These are phyloP conservation scores for Alouatta palliata DNA, from an alignment of 2,113 vertebrate genomes.

Conservation along the genomic window DNA sequence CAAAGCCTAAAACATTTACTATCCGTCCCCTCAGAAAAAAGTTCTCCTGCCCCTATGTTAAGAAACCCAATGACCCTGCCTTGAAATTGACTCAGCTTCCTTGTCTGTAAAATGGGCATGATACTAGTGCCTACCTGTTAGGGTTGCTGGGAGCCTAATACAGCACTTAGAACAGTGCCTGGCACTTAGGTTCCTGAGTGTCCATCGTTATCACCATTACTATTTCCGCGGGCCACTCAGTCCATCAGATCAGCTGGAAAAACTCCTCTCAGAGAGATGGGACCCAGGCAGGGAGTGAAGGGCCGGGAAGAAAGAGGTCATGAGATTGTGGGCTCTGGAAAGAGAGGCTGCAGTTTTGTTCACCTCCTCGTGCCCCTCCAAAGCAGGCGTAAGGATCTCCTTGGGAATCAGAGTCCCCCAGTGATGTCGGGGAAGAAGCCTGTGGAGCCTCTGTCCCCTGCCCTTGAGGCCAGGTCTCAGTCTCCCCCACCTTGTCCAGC, in stretches of 20 bases:
- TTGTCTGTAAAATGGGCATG: background rate
- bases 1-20: background rate
- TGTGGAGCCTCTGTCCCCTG: background rate
- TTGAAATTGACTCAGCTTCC: background rate
- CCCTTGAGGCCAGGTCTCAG: background rate
- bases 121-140: background rate
- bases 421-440: background rate
- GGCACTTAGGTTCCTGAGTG: background rate
- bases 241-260: background rate
- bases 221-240: background rate
- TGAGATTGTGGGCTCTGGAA: background rate
- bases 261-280: background rate
- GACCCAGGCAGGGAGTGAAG: background rate
- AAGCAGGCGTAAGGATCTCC: background rate
- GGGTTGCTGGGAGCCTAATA: background rate
- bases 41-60: background rate
- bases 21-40: no score
- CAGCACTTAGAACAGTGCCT: background rate
- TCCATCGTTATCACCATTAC: background rate
- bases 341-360: background rate
- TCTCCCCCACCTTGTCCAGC: background rate
- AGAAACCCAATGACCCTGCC: background rate
- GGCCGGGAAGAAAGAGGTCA: background rate
- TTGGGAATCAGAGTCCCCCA: background rate
- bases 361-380: background rate